A percentile compares a stretch with the other conserved stretches of the same genome.
phyloP scores from a whole-genome alignment of 2,113 vertebrate genomes.

The Ptyas mucosa region DNA sequence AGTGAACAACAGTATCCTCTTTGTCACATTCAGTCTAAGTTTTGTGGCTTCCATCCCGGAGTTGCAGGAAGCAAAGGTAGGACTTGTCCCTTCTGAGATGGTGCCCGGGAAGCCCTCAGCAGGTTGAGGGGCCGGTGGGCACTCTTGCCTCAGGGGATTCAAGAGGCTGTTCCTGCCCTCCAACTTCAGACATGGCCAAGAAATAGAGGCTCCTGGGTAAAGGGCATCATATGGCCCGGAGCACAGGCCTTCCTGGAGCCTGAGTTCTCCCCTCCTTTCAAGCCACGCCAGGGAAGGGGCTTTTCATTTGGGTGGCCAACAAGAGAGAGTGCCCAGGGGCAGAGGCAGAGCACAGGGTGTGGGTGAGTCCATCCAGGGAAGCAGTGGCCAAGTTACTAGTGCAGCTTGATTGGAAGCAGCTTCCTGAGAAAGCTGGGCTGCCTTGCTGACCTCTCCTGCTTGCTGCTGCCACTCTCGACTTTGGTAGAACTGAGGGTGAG shows the following conservation, averaged over 20 bases:
- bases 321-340: background rate
- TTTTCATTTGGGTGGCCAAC: background rate
- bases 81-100: background rate
- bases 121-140: background rate
- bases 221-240: background rate
- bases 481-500: background rate
- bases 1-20: constrained; percentile 74
- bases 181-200: background rate
- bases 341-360: background rate
- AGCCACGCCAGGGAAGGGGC: background rate
- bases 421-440: background rate
- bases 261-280: background rate
- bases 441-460: background rate
- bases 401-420: background rate
- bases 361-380: background rate
- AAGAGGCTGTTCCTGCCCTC: background rate
- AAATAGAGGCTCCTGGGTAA: background rate
- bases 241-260: background rate
- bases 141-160: background rate
- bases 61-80: constrained; percentile 75
- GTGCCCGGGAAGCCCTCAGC: background rate
- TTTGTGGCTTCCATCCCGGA: constrained; percentile 51
- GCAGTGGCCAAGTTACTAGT: too few species aligned
- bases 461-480: background rate
- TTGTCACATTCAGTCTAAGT: constrained; percentile 70